Base-by-base conservation (phyloP, 2,797 vertebrate species). In the Manis javanica region DNA sequence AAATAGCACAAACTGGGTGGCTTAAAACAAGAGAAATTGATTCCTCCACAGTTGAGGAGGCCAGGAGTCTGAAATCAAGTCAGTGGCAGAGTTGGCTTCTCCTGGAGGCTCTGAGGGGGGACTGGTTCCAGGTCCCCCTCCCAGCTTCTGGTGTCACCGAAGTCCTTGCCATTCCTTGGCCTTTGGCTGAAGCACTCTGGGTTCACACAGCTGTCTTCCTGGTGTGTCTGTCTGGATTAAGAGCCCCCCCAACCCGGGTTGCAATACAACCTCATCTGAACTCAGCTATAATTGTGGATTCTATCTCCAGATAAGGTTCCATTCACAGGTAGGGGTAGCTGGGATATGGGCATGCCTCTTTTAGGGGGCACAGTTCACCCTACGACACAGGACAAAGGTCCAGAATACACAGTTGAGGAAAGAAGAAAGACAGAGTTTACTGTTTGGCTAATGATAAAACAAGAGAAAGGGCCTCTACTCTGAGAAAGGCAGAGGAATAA, bases 281-380 rank as follows among this genome's bases (percentile, higher is more conserved):
- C 59, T 16, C 9, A 1, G 51, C 7, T 26, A 55, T 26, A 24
- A 57, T 46, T 79, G 51, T 16, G 78, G 37, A 53, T 4, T 2
- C 3, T 81, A 46, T 81, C 96, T 93, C 46, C 34, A 94, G 95
- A 87, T 64, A 37, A 68, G 69, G 75, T 79, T 77, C 81, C 31
- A 42, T 59, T 74, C 69, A 59, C 1, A 69, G 29, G 71, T 69
- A 69, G 57, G 23, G 18, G 8, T 31, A 3, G 49, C 5, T 51
- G 8, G 46, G 21, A 83, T 79, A 64, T 39, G 10, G n/a, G 13
- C 13, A 11, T 26, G 23, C 34, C 37, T 74, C 87, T 71, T 42
- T 7, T 9, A 63, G 51, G 59, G 39, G 26, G 31, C 21, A 90
- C 8, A 61, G 21, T 84, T 93, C 49, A 87, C 79, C 31, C 29